phyloP scores from a whole-genome alignment of 23 tunicate genomes.

The Aplidium turbinatum region DNA sequence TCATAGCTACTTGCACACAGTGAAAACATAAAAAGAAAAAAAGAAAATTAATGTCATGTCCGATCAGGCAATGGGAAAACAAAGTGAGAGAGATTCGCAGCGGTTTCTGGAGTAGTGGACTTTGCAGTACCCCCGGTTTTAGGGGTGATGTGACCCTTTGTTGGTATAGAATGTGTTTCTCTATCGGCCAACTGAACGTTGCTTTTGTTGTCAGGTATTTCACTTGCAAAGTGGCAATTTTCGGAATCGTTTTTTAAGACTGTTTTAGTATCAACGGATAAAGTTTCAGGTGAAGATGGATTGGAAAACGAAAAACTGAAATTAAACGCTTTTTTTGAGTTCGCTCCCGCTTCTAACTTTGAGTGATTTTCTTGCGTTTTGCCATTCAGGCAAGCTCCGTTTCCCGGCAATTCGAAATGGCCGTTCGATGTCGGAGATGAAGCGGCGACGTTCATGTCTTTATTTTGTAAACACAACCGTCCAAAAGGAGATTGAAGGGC shows the following conservation, averaged over 20 bases:
- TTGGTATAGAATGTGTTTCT: too few species aligned
- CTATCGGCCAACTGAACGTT: too few species aligned
- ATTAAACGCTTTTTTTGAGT: too few species aligned
- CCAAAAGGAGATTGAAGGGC: slow-evolving; percentile 54
- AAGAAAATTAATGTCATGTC: too few species aligned
- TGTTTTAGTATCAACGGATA: background rate
- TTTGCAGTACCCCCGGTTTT: too few species aligned
- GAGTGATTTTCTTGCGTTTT: too few species aligned
- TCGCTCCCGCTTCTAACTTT: too few species aligned
- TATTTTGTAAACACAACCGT: slow-evolving; percentile 48
- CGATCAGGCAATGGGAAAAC: slow-evolving; percentile 38
- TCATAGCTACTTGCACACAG: too few species aligned
- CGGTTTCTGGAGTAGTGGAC: background rate
- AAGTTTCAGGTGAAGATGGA: background rate
- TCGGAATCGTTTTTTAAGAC: slow-evolving; percentile 1
- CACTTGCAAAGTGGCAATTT: slow-evolving; percentile 21
- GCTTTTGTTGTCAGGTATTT: background rate
- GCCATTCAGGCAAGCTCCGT: slow-evolving; percentile 2
- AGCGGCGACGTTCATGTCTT: slow-evolving; percentile 12
- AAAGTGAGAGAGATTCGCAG: slow-evolving; percentile 11
- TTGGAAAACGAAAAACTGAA: slow-evolving; percentile 3
- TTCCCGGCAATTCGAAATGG: slow-evolving; percentile 37
- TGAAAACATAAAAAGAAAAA: too few species aligned
- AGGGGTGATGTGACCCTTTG: too few species aligned
- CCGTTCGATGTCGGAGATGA: slow-evolving; percentile 5